Percentiles rank a stretch among this genome's conserved stretches.
phyloP scores from a whole-genome alignment of 1,140 invertebrate genomes.

The Zaprionus camerounensis region DNA sequence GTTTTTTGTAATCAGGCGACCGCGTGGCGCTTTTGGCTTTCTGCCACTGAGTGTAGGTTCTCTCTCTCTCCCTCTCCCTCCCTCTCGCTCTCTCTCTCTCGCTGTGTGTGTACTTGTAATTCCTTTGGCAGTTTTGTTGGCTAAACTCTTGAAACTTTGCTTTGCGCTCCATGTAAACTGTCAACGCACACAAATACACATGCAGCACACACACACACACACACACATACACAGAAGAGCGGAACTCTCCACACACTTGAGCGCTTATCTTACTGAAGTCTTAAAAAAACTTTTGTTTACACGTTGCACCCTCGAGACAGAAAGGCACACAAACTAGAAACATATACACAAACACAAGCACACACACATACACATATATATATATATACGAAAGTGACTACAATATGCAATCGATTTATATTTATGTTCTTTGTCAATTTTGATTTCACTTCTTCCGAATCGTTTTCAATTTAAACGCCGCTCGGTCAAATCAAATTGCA shows the following conservation, averaged over 20 bases:
- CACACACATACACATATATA: background rate
- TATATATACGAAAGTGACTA: background rate
- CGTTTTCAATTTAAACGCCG: slow-evolving; percentile 62
- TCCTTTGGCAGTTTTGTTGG: slow-evolving; percentile 81
- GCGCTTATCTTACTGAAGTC: slow-evolving; percentile 75
- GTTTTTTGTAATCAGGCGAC: slow-evolving; percentile 72
- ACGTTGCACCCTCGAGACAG: slow-evolving; percentile 73
- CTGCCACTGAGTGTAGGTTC: slow-evolving; percentile 57
- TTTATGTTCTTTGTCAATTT: slow-evolving; percentile 9
- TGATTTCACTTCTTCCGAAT: slow-evolving; percentile 37
- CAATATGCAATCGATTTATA: background rate
- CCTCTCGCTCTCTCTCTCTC: background rate
- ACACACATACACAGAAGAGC: slow-evolving; percentile 11
- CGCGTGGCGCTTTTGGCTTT: slow-evolving; percentile 56
- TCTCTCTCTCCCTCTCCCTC: background rate
- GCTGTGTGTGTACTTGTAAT: slow-evolving; percentile 50
- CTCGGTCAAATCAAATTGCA: slow-evolving; percentile 40
- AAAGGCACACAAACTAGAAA: slow-evolving; percentile 40
- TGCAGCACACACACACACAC: slow-evolving; percentile 24
- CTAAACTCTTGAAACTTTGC: slow-evolving; percentile 82
- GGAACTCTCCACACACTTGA: slow-evolving; percentile 24
- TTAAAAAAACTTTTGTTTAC: slow-evolving; percentile 77
- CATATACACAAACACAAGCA: slow-evolving; percentile 15
- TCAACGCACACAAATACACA: slow-evolving; percentile 56
- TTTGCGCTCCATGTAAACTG: slow-evolving; percentile 73